phyloP scores from a whole-genome alignment of 2,797 vertebrate genomes.

The Lagorchestes hirsutus region DNA sequence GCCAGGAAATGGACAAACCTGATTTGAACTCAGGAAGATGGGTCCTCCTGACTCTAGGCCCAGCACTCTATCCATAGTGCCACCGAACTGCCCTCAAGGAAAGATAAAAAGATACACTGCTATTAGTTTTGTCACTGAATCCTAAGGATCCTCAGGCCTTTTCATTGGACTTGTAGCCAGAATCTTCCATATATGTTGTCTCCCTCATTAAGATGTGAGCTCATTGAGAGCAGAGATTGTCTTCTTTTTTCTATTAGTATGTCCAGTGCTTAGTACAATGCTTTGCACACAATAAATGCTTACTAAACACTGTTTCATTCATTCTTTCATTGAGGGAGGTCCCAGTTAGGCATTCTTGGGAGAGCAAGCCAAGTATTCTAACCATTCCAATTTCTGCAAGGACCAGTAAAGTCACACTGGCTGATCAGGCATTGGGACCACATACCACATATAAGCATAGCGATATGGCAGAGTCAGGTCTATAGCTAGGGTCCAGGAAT shows the following conservation, averaged over 20 bases:
- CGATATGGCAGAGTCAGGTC: not conserved
- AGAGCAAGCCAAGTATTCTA: not conserved
- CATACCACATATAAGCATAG: not conserved
- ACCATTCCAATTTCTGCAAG: fast-evolving
- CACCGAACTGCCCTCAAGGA: not conserved
- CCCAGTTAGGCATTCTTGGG: not conserved
- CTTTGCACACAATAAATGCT: not conserved
- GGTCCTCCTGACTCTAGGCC: not conserved
- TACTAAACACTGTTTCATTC: not conserved
- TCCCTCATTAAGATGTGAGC: not conserved
- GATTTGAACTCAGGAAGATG: too few species aligned
- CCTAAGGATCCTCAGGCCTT: not conserved
- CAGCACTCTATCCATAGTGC: not conserved
- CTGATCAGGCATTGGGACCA: not conserved
- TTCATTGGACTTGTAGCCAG: not conserved
- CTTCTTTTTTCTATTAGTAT: not conserved
- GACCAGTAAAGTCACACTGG: not conserved
- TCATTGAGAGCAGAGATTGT: not conserved
- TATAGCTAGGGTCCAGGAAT: not conserved
- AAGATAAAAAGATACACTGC: not conserved
- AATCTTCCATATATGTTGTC: not conserved
- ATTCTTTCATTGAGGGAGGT: fast-evolving
- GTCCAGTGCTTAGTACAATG: not conserved
- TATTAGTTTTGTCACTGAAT: not conserved
- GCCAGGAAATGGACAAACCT: too few species aligned